These are phyloP conservation scores for Ostrea denselamellosa DNA, from an alignment of 1,140 invertebrate species.

Conservation along the genomic window DNA sequence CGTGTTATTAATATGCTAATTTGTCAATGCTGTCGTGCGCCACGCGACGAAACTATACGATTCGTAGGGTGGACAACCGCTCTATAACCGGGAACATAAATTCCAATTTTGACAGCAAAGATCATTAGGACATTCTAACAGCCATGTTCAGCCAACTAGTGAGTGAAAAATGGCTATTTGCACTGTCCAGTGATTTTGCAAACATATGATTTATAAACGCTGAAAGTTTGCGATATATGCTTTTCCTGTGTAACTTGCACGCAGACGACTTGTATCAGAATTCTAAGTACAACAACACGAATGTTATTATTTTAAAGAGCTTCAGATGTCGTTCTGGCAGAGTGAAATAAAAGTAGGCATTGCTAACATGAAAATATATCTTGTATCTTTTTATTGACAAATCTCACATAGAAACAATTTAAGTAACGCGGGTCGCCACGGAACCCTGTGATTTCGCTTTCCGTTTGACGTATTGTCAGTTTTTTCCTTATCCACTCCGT, in stretches of 20 bases:
- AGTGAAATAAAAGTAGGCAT: background rate
- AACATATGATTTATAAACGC: constrained; percentile 1
- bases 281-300: background rate
- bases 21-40: constrained; percentile 23
- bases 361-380: constrained; percentile 26
- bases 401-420: constrained; percentile 26
- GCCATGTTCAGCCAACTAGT: constrained; percentile 21
- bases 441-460: background rate
- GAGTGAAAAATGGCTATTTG: constrained; percentile 30
- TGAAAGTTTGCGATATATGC: background rate
- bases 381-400: constrained; percentile 36
- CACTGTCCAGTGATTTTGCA: constrained; percentile 22
- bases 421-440: background rate
- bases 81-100: constrained; percentile 13
- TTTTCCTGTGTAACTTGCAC: background rate
- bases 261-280: too few relatives aligned
- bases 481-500: constrained; percentile 35
- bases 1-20: constrained; percentile 38
- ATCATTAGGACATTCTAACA: constrained; percentile 22
- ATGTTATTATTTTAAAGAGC: background rate
- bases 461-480: constrained; percentile 20
- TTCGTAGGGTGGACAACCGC: constrained; percentile 30
- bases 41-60: constrained; percentile 9
- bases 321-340: background rate
- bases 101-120: constrained; percentile 27